Conservation (phyloP, 2,888 invertebrate genomes). For the Pyrocoelia pectoralis region DNA sequence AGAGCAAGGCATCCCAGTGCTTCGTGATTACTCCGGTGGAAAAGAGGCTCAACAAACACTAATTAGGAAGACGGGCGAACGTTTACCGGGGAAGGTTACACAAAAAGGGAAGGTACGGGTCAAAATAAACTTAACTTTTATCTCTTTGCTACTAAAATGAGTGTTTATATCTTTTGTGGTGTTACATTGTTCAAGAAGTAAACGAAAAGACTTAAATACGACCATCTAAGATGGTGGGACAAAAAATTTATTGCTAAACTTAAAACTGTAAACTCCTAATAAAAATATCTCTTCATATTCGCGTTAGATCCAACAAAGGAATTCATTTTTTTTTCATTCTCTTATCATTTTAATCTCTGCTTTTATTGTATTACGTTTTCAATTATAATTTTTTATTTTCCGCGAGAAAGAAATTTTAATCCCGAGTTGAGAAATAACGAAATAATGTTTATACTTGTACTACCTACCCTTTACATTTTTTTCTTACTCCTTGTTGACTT, state of each 20-base stretch:
- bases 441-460: not conserved
- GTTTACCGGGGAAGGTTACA: slow-evolving; percentile 38
- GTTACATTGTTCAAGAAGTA: slow-evolving; percentile 33
- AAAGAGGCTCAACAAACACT: slow-evolving; percentile 39
- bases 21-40: slow-evolving; percentile 34
- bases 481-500: not conserved
- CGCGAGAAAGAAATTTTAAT: too few species aligned
- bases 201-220: slow-evolving; percentile 31
- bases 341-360: not conserved
- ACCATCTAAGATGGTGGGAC: slow-evolving; percentile 17
- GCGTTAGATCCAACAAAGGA: not conserved
- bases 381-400: too few species aligned
- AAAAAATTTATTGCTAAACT: slow-evolving; percentile 20
- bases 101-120: slow-evolving; percentile 37
- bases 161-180: slow-evolving; percentile 35
- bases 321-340: not conserved
- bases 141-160: slow-evolving; percentile 34
- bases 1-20: slow-evolving; percentile 27
- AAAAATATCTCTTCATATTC: not conserved
- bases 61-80: slow-evolving; percentile 37
- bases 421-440: too few species aligned
- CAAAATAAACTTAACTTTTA: slow-evolving; percentile 38
- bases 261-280: not conserved
- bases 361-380: not conserved
- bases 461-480: not conserved